phyloP scores from a whole-genome alignment of 2,113 vertebrate genomes.

The Callionymus lyra region DNA sequence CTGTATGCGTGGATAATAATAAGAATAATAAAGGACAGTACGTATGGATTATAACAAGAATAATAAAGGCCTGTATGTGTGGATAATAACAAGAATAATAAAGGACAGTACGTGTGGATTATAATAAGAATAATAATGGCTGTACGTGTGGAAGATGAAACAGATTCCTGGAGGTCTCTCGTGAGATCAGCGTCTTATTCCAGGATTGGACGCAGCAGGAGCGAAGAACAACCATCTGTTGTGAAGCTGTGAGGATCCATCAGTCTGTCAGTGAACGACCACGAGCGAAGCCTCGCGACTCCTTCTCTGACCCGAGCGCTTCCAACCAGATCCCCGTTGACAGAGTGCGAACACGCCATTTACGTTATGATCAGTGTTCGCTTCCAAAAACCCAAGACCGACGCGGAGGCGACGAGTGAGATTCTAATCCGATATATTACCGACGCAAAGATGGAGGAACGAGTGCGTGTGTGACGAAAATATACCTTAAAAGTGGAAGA shows the following conservation, averaged over 20 bases:
- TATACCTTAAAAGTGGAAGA: conserved; percentile 43
- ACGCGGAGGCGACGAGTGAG: not conserved
- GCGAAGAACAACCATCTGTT: conserved; percentile 12
- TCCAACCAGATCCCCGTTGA: conserved; percentile 40
- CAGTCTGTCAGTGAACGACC: conserved; percentile 31
- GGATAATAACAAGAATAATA: too few species aligned
- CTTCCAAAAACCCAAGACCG: not conserved
- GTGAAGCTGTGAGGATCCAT: conserved; percentile 18
- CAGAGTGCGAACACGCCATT: conserved; percentile 20
- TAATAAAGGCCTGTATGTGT: too few species aligned
- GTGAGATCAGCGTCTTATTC: conserved; percentile 1
- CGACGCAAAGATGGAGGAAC: conserved; percentile 4
- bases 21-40: too few species aligned
- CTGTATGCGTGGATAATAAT: too few species aligned
- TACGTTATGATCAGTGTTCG: conserved; percentile 19
- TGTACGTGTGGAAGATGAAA: too few species aligned
- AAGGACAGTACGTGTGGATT: too few species aligned
- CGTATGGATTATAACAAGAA: too few species aligned
- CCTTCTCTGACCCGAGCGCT: conserved; percentile 42
- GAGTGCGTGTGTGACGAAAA: conserved; percentile 40
- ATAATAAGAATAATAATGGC: too few species aligned
- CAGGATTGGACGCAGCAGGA: not conserved
- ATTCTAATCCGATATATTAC: too few species aligned
- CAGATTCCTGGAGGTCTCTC: too few species aligned
- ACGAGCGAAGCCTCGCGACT: conserved; percentile 28